These are phyloP conservation scores for Scelioninae gen. 2 DNA, from an alignment of 2,888 invertebrate species.

Conservation along the genomic window DNA sequence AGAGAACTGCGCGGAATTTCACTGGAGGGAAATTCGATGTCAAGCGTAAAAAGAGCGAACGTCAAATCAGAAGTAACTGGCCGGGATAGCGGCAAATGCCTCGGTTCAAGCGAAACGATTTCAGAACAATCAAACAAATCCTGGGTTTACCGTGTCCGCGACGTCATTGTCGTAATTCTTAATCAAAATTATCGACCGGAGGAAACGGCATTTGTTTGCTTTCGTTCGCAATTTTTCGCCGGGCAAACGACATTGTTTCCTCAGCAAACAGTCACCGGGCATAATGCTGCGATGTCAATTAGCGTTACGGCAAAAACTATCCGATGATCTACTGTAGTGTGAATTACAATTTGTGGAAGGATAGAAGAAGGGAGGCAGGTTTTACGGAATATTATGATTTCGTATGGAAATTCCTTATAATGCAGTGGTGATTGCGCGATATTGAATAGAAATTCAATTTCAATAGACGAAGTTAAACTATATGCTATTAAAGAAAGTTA, in stretches of 20 bases:
- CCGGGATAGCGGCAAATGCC: too few species aligned
- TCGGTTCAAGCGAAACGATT: too few species aligned
- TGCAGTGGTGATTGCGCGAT: too few species aligned
- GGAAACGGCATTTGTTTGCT: slow-evolving; percentile 9
- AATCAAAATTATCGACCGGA: slow-evolving; percentile 34
- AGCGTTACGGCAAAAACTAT: not conserved
- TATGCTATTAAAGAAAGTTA: too few species aligned
- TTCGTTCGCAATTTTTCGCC: slow-evolving; percentile 21
- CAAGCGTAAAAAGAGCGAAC: not conserved
- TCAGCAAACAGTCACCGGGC: slow-evolving; percentile 15
- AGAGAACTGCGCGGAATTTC: slow-evolving; percentile 12
- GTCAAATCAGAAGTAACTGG: too few species aligned
- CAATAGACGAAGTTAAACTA: too few species aligned
- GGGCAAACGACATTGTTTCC: slow-evolving; percentile 19
- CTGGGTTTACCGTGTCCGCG: not conserved
- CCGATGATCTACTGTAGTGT: not conserved
- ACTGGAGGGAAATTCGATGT: not conserved
- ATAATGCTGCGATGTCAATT: slow-evolving; percentile 14
- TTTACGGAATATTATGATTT: too few species aligned
- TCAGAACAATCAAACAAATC: slow-evolving; percentile 20
- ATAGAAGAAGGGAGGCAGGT: too few species aligned
- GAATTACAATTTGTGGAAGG: too few species aligned
- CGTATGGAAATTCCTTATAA: too few species aligned
- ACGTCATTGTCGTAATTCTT: slow-evolving; percentile 20
- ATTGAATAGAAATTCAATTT: too few species aligned